These are phyloP conservation scores for Dasypus novemcinctus DNA, from an alignment of 2,113 vertebrate species.

Conservation along the genomic window DNA sequence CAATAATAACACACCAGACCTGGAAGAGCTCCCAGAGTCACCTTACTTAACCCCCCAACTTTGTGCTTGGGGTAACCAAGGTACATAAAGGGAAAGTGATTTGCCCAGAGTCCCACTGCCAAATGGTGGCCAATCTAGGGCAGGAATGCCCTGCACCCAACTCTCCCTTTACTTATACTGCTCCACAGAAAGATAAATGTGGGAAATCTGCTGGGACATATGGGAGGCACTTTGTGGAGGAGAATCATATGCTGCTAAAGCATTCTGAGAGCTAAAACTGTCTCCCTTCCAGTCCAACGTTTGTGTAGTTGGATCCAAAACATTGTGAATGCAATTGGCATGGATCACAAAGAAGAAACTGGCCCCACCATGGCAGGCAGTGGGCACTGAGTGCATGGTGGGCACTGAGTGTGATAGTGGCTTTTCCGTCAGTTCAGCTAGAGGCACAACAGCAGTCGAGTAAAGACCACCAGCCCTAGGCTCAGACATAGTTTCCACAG, in stretches of 20 bases:
- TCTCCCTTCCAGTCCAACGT: slow-evolving; percentile 68
- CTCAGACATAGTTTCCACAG: not conserved
- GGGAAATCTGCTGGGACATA: slow-evolving; percentile 60
- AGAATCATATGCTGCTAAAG: slow-evolving; percentile 69
- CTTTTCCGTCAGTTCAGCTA: not conserved
- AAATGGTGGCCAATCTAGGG: not conserved
- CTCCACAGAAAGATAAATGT: slow-evolving; percentile 54
- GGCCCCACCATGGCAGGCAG: slow-evolving; percentile 4
- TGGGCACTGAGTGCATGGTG: not conserved
- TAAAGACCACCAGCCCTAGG: not conserved
- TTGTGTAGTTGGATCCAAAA: slow-evolving; percentile 68
- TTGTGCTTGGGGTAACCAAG: not conserved
- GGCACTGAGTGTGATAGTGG: not conserved
- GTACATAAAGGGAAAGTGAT: not conserved
- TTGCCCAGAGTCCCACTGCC: not conserved
- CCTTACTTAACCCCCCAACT: not conserved
- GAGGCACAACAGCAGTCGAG: not conserved
- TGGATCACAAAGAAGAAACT: slow-evolving; percentile 14
- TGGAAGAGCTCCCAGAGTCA: not conserved
- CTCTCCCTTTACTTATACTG: slow-evolving; percentile 33
- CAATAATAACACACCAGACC: not conserved
- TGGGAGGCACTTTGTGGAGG: slow-evolving; percentile 68
- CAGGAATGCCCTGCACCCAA: not conserved
- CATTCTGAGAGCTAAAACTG: slow-evolving; percentile 69
- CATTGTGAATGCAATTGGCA: slow-evolving; percentile 60